A percentile compares a stretch with the other conserved stretches of the same genome.
phyloP scores from a whole-genome alignment of 1,140 invertebrate species.

The Lepidurus packardi region DNA sequence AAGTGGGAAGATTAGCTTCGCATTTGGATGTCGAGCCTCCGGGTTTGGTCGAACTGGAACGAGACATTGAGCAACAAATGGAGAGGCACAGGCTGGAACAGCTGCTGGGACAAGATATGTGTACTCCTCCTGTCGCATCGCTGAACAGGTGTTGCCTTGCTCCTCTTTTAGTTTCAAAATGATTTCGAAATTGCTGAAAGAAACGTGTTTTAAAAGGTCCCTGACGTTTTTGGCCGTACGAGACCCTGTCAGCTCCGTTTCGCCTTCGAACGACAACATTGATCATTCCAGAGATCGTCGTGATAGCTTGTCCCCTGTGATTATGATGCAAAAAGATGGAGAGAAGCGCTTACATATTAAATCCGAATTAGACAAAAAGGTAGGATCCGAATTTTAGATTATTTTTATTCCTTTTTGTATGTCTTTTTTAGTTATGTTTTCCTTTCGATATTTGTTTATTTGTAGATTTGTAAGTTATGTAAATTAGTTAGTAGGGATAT shows the following conservation, averaged over 20 bases:
- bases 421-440: too few relatives aligned
- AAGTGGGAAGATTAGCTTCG: slow-evolving; percentile 71
- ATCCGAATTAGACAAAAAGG: slow-evolving; percentile 57
- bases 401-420: slow-evolving; percentile 45
- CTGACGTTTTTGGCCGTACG: slow-evolving; percentile 31
- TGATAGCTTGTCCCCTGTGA: slow-evolving; percentile 23
- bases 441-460: too few relatives aligned
- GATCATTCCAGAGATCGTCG: slow-evolving; percentile 24
- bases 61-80: slow-evolving; percentile 69
- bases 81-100: slow-evolving; percentile 46
- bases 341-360: slow-evolving; percentile 25
- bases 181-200: slow-evolving; percentile 35
- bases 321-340: slow-evolving; percentile 4
- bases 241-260: slow-evolving; percentile 33
- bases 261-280: slow-evolving; percentile 38
- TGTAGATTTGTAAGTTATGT: too few relatives aligned
- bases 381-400: slow-evolving; percentile 50
- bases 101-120: slow-evolving; percentile 50
- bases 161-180: slow-evolving; percentile 31
- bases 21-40: slow-evolving; percentile 74
- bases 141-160: not conserved
- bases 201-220: slow-evolving; percentile 31
- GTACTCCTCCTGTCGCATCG: slow-evolving; percentile 31
- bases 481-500: too few relatives aligned
- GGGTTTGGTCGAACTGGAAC: slow-evolving; percentile 78